phyloP scores from a whole-genome alignment of 2,113 vertebrate genomes.

The Catharus minimus region DNA sequence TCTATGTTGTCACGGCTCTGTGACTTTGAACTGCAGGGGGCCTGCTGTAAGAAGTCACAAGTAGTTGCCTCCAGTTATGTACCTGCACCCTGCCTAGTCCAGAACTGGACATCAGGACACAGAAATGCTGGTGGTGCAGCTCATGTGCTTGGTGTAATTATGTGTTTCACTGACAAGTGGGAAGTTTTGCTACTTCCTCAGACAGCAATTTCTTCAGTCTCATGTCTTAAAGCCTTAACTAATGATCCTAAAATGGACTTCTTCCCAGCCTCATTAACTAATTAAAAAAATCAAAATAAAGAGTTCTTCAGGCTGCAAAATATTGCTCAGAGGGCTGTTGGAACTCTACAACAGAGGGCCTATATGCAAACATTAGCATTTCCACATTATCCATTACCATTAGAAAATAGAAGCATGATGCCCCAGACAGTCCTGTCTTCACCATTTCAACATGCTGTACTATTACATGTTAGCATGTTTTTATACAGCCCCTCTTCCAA shows the following conservation, averaged over 20 bases:
- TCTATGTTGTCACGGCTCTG: background rate
- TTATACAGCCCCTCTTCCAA: background rate
- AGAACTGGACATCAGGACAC: background rate
- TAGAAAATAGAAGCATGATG: background rate
- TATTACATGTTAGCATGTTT: background rate
- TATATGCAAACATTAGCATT: conserved; percentile 39
- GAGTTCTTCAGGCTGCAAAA: conserved; percentile 44
- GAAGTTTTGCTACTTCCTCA: conserved; percentile 29
- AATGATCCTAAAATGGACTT: conserved; percentile 56
- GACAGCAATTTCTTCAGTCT: conserved; percentile 40
- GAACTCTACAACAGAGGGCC: background rate
- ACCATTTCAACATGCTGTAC: background rate
- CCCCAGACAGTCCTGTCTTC: background rate
- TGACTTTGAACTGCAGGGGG: background rate
- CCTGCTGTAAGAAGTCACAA: background rate
- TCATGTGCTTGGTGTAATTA: background rate
- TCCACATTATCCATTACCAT: background rate
- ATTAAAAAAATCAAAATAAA: conserved; percentile 68
- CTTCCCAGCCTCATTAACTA: conserved; percentile 58
- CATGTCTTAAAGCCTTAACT: conserved; percentile 54
- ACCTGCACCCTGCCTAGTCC: background rate
- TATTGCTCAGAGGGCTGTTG: conserved; percentile 14
- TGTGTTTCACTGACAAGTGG: background rate
- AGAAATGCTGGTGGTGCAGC: background rate
- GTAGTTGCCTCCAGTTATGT: background rate